A percentile compares a stretch with the other conserved stretches of the same genome.
phyloP scores from a whole-genome alignment of 2,888 invertebrate genomes.

The Myopa tessellatipennis region DNA sequence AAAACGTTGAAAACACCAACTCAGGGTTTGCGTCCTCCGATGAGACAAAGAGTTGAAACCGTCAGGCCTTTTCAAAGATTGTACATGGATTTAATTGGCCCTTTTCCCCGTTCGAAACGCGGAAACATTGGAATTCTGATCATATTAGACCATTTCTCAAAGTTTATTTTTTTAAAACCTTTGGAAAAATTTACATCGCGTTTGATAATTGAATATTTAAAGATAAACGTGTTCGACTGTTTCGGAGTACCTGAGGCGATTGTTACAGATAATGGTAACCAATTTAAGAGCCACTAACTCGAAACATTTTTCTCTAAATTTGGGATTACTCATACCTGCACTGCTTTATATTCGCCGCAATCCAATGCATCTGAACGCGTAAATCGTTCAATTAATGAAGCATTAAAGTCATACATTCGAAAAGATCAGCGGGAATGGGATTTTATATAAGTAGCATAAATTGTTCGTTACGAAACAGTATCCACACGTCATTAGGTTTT shows the following conservation, averaged over 20 bases:
- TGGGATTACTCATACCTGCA: constrained; percentile 32
- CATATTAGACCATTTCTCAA: too few relatives aligned
- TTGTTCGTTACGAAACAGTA: constrained; percentile 34
- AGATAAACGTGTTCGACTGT: constrained; percentile 3
- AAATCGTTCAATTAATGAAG: constrained; percentile 15
- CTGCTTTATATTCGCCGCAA: constrained; percentile 40
- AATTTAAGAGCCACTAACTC: constrained; percentile 38
- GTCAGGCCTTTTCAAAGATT: constrained; percentile 32
- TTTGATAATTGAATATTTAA: too few relatives aligned
- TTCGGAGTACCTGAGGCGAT: constrained; percentile 22
- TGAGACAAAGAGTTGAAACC: constrained; percentile 16
- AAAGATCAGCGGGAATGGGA: constrained; percentile 39
- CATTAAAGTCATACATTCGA: constrained; percentile 22
- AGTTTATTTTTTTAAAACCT: too few relatives aligned
- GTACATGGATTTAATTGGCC: constrained; percentile 41
- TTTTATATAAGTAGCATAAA: constrained; percentile 34
- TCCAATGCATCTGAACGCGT: constrained; percentile 20
- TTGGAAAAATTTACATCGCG: too few relatives aligned
- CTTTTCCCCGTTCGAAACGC: constrained; percentile 16
- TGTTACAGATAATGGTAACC: not conserved
- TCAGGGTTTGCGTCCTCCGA: not conserved
- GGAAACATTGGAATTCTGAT: not conserved
- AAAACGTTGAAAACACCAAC: not conserved
- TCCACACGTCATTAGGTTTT: constrained; percentile 22
- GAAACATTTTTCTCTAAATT: constrained; percentile 22